These are phyloP conservation scores for Globia sparganii DNA, from an alignment of 2,888 invertebrate species.

Conservation along the genomic window DNA sequence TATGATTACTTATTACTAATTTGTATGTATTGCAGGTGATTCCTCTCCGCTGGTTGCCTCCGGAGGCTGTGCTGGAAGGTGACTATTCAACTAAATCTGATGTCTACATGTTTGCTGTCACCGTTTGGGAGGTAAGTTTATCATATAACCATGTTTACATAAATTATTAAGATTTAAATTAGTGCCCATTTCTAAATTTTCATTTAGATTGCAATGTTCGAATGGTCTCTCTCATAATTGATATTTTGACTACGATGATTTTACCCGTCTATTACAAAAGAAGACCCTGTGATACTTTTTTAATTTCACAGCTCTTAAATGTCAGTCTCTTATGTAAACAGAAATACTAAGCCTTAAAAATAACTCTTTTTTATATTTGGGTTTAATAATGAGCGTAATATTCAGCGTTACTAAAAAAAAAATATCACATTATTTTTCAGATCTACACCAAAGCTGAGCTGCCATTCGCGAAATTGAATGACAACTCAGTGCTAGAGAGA, in stretches of 20 bases:
- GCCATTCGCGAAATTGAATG: constrained; percentile 92
- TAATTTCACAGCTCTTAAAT: too few relatives aligned
- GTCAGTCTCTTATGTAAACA: too few relatives aligned
- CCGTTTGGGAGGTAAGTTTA: constrained; percentile 95
- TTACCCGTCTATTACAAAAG: not conserved
- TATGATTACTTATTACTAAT: not conserved
- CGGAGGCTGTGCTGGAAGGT: constrained; percentile 96
- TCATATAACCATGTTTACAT: not conserved
- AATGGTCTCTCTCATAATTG: not conserved
- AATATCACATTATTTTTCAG: constrained; percentile 67
- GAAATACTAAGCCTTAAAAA: too few relatives aligned
- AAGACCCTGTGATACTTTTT: not conserved
- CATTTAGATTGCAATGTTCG: not conserved
- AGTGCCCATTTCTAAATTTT: not conserved
- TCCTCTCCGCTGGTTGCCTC: constrained; percentile 97
- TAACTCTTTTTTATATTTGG: too few relatives aligned
- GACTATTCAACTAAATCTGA: constrained; percentile 98
- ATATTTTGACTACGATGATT: not conserved
- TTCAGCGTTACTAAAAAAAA: not conserved
- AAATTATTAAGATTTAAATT: not conserved
- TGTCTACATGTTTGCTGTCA: constrained; percentile 96
- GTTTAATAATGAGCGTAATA: not conserved
- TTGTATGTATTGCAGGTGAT: constrained; percentile 90
- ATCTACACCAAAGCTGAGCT: constrained; percentile 88
- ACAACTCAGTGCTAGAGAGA: constrained; percentile 93